Evolutionary conservation across 2,888 invertebrate genomes (phyloP), one percentile per base, ranked within the genome.

Genomic region (Caenorhabditis doughertyi): DNA sequence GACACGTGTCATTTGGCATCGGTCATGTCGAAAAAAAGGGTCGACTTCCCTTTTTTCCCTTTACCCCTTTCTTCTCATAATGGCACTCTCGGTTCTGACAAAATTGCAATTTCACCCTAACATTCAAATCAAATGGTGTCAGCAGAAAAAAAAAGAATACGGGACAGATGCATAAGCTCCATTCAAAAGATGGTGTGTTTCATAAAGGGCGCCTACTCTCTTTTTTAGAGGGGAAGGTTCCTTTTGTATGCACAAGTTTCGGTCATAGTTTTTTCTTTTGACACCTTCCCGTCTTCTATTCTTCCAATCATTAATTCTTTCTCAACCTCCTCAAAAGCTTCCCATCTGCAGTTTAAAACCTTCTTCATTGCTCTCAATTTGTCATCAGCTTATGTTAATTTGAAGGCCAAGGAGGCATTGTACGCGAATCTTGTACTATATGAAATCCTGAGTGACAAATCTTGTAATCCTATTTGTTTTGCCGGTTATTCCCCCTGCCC

Each of bases 1-100:
- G 76, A 76, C 76, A 76, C 76, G 76, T 76, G 76, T 76, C 76
- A 76, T 76, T 76, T 76, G 68, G 60, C 68, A 56, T 67, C 56
- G 65, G 67, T 67, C 74, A 67, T 74, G 58, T 65, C 67, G 73
- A 64, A 72, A 39, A 39, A 39, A 72, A 62, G 16, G 39, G 35
- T 51, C 35, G 51, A 51, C 65, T 21, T n/a, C 27, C 16, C 16
- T 42, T n/a, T n/a, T 51, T 35, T 51, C 35, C 23, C 51, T n/a
- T n/a, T 51, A 23, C 39, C 35, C 23, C 51, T 21, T 35, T 29
- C 32, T 13, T n/a, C 29, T 29, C 55, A 55, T 27, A 25, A n/a
- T 27, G n/a, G 29, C 35, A 47, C 11, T 47, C 25, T 21, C 32
- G 25, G 18, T 47, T 47, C 47, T 27, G 35, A 47, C 39, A 23